Evolutionary conservation across 2,113 vertebrate species (phyloP).

Genomic region (Xerus inauris): DNA sequence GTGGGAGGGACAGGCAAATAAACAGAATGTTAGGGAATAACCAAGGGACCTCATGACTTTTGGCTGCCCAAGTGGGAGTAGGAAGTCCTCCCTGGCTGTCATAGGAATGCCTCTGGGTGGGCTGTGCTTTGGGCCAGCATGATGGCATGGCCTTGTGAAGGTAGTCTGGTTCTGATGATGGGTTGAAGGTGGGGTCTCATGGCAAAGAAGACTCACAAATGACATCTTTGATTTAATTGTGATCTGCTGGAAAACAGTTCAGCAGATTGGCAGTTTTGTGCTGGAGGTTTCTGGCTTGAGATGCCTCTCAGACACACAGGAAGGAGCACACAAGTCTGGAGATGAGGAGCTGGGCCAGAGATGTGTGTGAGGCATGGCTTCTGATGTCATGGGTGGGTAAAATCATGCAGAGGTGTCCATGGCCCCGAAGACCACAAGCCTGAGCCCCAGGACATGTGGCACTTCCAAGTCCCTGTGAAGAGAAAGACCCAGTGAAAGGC

Average conservation of each 20-base stretch:
- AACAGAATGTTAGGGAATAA: neutral
- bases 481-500: neutral
- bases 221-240: neutral
- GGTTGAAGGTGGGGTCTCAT: neutral
- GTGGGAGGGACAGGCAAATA: neutral
- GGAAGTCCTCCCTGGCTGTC: neutral
- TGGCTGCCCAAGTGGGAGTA: neutral
- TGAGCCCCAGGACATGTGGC: neutral
- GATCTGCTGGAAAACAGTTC: neutral
- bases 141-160: neutral
- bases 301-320: neutral
- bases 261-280: neutral
- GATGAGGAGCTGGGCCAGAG: neutral
- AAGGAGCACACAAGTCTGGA: neutral
- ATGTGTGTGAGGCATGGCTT: neutral
- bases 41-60: neutral
- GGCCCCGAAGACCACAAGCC: neutral
- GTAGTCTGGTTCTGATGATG: too few relatives aligned
- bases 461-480: neutral
- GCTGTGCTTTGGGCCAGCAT: neutral
- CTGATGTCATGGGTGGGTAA: neutral
- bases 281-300: rapidly evolving
- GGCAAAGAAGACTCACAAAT: neutral
- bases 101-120: neutral
- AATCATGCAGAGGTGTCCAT: neutral